Evolutionary conservation across 2,113 vertebrate genomes (phyloP).

Genomic region (Gymnobelideus leadbeateri): DNA sequence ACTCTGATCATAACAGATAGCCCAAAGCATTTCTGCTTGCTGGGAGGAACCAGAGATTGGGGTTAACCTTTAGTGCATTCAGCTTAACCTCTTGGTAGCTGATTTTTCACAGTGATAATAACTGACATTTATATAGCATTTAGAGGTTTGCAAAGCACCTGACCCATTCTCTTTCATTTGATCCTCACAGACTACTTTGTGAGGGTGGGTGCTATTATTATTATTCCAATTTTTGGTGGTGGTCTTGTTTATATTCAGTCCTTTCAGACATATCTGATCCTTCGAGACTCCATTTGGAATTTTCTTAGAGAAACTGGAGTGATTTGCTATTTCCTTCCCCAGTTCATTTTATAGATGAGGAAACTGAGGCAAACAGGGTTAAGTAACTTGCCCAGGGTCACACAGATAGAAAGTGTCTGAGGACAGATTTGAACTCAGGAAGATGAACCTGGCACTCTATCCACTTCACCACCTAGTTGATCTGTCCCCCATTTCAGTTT

Average conservation of each 20-base stretch:
- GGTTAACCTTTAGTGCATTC: background rate
- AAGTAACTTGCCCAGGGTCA: background rate
- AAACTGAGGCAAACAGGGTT: background rate
- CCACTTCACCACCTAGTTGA: background rate
- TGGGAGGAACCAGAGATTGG: background rate
- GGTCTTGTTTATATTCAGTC: background rate
- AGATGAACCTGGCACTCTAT: background rate
- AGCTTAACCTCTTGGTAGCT: background rate
- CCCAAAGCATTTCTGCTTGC: background rate
- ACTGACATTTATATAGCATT: background rate
- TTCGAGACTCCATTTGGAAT: background rate
- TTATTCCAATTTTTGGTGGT: background rate
- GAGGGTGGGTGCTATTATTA: background rate
- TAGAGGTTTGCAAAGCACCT: background rate
- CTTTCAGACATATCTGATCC: background rate
- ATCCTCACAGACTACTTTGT: background rate
- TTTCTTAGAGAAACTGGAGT: background rate
- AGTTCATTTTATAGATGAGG: background rate
- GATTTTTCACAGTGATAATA: background rate
- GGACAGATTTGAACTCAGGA: background rate
- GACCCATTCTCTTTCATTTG: background rate
- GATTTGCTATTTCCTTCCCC: background rate
- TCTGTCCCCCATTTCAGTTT: background rate
- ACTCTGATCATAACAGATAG: constrained; percentile 6
- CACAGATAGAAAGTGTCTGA: background rate